These are phyloP conservation scores for Stegana nigrithorax DNA, from an alignment of 2,888 invertebrate species.

Conservation along the genomic window DNA sequence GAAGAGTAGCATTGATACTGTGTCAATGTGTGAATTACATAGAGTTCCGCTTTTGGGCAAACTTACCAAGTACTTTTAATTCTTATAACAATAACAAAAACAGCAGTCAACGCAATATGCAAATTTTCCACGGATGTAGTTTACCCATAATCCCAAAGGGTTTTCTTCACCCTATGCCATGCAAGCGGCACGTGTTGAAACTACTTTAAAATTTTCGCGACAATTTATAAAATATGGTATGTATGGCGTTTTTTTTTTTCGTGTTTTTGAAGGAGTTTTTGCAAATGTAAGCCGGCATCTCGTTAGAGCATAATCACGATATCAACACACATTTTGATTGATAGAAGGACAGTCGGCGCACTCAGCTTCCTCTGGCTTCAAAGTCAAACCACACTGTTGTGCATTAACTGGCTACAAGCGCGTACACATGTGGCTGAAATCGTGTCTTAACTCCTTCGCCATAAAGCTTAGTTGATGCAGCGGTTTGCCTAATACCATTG, in stretches of 20 bases:
- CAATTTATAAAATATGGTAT: constrained; percentile 50
- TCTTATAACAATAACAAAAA: constrained; percentile 24
- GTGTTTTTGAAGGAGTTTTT: constrained; percentile 29
- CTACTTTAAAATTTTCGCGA: constrained; percentile 60
- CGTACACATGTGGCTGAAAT: constrained; percentile 61
- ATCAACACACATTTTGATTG: constrained; percentile 55
- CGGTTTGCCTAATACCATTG: constrained; percentile 5
- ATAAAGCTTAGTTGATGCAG: constrained; percentile 33
- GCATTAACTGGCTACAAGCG: constrained; percentile 9
- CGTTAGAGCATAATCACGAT: constrained; percentile 59
- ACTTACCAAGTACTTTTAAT: constrained; percentile 36
- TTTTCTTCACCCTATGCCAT: too few relatives aligned
- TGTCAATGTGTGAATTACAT: constrained; percentile 64
- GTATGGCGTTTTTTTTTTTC: too few relatives aligned
- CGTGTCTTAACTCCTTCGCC: constrained; percentile 58
- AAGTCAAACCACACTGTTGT: background rate
- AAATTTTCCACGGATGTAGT: constrained; percentile 46
- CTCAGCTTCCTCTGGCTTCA: background rate
- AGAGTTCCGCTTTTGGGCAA: constrained; percentile 44
- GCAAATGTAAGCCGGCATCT: too few relatives aligned
- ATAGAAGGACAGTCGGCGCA: constrained; percentile 39
- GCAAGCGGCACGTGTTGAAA: constrained; percentile 39
- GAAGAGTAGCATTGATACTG: constrained; percentile 60
- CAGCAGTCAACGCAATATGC: constrained; percentile 46
- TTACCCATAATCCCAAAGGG: too few relatives aligned